Percentiles rank a stretch among this genome's conserved stretches.
Conservation (phyloP, 2,113 vertebrate genomes). For the Sylvietta virens region DNA sequence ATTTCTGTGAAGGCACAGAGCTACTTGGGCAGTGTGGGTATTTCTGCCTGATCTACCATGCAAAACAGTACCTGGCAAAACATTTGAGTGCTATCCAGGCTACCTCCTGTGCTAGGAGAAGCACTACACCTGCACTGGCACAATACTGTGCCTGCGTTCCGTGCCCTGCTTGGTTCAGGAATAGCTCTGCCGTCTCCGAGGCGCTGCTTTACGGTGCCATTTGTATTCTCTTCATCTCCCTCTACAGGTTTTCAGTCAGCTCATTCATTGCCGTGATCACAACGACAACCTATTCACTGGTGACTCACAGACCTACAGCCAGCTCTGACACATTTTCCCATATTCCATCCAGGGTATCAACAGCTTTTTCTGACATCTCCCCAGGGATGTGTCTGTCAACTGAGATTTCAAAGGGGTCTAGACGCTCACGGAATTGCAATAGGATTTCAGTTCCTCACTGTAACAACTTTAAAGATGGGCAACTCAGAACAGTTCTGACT, state of each 20-base stretch:
- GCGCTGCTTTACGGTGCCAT: neutral
- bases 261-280: neutral
- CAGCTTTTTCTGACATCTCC: neutral
- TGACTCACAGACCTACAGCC: neutral
- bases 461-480: neutral
- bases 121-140: neutral
- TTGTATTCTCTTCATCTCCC: neutral
- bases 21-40: neutral
- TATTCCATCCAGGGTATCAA: neutral
- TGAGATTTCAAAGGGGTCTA: neutral
- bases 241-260: neutral
- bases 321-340: neutral
- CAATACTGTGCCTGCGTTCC: neutral
- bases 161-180: neutral
- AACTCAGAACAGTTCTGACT: neutral
- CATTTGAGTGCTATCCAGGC: neutral
- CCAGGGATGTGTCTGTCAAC: neutral
- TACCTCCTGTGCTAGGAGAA: neutral
- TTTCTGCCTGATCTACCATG: neutral
- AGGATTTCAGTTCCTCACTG: neutral
- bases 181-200: rapidly evolving
- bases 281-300: neutral
- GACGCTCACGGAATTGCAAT: neutral
- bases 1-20: neutral
- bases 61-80: neutral